phyloP scores from a whole-genome alignment of 1,140 invertebrate genomes.

The Bombus polaris region DNA sequence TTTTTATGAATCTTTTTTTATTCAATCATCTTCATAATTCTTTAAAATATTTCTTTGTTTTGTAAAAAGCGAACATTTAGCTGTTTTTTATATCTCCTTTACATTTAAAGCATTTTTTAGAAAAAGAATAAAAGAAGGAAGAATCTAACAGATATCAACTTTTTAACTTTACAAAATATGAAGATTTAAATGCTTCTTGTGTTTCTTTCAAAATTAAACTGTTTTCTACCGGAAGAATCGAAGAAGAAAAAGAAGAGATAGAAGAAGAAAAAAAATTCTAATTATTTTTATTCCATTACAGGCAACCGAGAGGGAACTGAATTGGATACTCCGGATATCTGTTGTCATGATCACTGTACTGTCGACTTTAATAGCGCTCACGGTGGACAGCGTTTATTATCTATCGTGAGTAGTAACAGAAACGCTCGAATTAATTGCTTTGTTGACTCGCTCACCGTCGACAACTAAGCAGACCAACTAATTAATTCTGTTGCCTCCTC shows the following conservation, averaged over 20 bases:
- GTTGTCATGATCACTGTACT: conserved; percentile 88
- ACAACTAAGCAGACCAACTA: not conserved
- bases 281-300: conserved; percentile 70
- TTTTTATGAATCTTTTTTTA: too few relatives aligned
- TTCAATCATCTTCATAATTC: too few relatives aligned
- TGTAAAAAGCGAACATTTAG: not conserved
- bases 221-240: too few relatives aligned
- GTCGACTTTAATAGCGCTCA: conserved; percentile 88
- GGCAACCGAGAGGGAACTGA: conserved; percentile 89
- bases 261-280: not conserved
- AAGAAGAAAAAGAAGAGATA: not conserved
- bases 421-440: conserved; percentile 5
- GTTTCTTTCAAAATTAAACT: too few relatives aligned
- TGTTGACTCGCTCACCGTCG: not conserved
- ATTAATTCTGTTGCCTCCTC: not conserved
- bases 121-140: not conserved
- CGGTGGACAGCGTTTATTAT: conserved; percentile 90
- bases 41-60: too few relatives aligned
- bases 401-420: conserved; percentile 86
- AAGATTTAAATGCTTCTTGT: too few relatives aligned
- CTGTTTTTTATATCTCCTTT: not conserved
- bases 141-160: too few relatives aligned
- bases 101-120: not conserved
- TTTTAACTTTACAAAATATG: too few relatives aligned
- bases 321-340: conserved; percentile 89